phyloP scores from a whole-genome alignment of 2,888 invertebrate species.

The Crioceris asparagi region DNA sequence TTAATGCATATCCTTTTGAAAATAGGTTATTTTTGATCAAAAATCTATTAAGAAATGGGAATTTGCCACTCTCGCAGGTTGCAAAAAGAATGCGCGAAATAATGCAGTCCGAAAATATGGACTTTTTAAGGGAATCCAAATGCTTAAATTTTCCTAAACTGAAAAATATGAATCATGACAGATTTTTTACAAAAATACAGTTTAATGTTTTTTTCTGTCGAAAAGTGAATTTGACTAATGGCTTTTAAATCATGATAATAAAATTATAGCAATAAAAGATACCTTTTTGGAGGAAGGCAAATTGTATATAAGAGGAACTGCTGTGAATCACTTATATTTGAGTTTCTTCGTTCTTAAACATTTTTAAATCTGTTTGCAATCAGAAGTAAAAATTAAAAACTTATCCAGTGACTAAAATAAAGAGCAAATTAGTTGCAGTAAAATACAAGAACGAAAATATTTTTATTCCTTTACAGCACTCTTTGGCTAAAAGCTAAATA shows the following conservation, averaged over 20 bases:
- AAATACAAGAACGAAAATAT: neutral
- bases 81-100: constrained; percentile 1
- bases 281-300: neutral
- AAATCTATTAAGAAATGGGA: neutral
- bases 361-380: neutral
- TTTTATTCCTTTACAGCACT: neutral
- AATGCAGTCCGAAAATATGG: neutral
- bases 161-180: too few relatives aligned
- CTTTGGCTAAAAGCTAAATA: neutral
- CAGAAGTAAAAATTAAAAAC: neutral
- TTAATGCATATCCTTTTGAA: neutral
- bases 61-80: neutral
- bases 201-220: too few relatives aligned
- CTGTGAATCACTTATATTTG: too few relatives aligned
- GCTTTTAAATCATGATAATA: too few relatives aligned
- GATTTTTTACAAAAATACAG: too few relatives aligned
- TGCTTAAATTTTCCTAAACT: too few relatives aligned
- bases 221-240: too few relatives aligned
- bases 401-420: neutral
- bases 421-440: neutral
- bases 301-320: neutral
- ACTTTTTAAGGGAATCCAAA: neutral
- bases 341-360: neutral
- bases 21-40: neutral
- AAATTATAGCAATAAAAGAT: neutral